Conservation (phyloP, 2,113 vertebrate species). For the Neolamprologus sp. region DNA sequence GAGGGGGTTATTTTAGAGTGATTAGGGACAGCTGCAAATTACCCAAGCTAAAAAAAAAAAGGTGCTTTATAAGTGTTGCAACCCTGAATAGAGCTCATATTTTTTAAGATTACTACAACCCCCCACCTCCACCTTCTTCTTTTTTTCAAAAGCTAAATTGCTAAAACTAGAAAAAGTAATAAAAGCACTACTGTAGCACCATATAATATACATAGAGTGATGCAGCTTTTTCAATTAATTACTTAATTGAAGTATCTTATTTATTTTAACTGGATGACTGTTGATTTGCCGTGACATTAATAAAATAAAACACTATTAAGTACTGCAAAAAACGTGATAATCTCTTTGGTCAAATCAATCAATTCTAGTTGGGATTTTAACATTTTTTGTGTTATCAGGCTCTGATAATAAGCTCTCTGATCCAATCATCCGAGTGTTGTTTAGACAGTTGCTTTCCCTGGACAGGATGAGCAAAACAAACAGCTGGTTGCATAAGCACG, state of each 20-base stretch:
- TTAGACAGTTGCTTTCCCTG: constrained; percentile 61
- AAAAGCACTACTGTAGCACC: background rate
- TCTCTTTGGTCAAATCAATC: background rate
- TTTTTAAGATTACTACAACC: background rate
- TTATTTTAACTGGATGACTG: background rate
- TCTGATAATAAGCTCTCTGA: constrained; percentile 10
- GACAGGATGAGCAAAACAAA: constrained; percentile 29
- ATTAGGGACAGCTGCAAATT: constrained; percentile 15
- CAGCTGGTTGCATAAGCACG: constrained; percentile 35
- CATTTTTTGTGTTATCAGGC: constrained; percentile 23
- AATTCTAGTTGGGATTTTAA: background rate
- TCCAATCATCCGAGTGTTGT: constrained; percentile 31
- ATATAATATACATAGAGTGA: background rate
- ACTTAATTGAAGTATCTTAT: background rate
- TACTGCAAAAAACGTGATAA: background rate
- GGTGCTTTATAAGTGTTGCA: background rate
- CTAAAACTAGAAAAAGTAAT: background rate
- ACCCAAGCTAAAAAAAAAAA: background rate
- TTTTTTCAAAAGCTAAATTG: background rate
- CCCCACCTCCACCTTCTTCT: background rate
- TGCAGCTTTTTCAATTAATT: background rate
- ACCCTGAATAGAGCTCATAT: background rate
- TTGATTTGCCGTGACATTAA: background rate
- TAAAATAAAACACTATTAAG: background rate
- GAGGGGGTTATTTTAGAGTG: constrained; percentile 7